Conservation (phyloP, 2,113 vertebrate genomes). For the Protobothrops flavoviridis region DNA sequence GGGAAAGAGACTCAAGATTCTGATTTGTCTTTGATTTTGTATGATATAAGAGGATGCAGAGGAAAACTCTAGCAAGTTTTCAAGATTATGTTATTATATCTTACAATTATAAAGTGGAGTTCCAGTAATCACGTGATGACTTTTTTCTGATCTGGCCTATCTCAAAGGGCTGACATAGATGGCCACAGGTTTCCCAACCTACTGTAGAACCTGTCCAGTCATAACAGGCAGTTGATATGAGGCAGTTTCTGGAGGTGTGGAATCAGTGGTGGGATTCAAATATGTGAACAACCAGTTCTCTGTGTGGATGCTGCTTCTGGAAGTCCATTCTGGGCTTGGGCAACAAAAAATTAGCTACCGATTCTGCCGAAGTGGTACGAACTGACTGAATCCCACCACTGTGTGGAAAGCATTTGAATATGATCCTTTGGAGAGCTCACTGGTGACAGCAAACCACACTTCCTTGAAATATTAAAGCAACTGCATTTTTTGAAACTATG, state of each 20-base stretch:
- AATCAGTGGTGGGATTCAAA: too few relatives aligned
- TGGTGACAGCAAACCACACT: neutral
- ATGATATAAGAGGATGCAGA: neutral
- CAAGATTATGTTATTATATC: neutral
- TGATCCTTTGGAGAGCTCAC: neutral
- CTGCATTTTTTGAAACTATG: neutral
- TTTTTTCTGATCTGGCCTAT: neutral
- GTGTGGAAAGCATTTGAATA: neutral
- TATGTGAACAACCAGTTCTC: too few relatives aligned
- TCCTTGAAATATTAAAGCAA: neutral
- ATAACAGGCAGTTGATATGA: neutral
- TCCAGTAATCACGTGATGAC: neutral
- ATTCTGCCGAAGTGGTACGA: too few relatives aligned
- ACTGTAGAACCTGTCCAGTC: neutral
- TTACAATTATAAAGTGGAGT: neutral
- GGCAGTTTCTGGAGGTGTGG: neutral
- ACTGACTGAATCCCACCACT: too few relatives aligned
- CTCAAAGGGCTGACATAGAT: neutral
- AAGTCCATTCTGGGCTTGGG: too few relatives aligned
- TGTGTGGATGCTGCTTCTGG: too few relatives aligned
- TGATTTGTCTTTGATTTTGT: neutral
- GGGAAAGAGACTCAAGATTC: neutral
- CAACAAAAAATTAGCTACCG: too few relatives aligned
- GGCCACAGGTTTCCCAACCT: neutral
- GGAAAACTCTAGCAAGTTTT: neutral